phyloP scores from a whole-genome alignment of 2,888 invertebrate genomes.

The Caenorhabditis panamensis region DNA sequence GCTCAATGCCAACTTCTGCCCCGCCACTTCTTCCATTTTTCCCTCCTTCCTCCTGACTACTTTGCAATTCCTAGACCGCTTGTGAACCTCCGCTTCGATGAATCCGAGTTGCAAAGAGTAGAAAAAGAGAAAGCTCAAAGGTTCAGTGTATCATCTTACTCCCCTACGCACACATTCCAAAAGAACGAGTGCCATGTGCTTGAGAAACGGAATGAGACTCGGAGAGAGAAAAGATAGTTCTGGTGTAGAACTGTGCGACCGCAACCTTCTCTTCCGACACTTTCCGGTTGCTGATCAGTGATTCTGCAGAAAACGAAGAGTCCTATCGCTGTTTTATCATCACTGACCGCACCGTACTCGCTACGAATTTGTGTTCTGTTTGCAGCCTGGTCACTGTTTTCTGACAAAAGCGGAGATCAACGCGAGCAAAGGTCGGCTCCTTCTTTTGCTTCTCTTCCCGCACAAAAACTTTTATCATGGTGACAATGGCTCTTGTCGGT shows the following conservation, averaged over 20 bases:
- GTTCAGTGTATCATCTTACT: conserved; percentile 51
- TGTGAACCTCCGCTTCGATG: conserved; percentile 40
- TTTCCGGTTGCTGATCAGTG: conserved; percentile 39
- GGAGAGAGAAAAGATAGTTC: not conserved
- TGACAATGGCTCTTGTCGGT: conserved; percentile 22
- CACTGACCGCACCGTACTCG: conserved; percentile 17
- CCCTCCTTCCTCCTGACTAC: conserved; percentile 13
- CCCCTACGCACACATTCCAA: conserved; percentile 20
- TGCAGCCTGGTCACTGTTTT: not conserved
- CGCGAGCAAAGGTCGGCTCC: conserved; percentile 20
- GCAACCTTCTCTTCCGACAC: conserved; percentile 9
- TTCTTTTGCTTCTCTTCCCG: not conserved
- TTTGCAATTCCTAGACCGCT: conserved; percentile 49
- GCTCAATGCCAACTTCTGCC: not conserved
- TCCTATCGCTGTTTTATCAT: conserved; percentile 1
- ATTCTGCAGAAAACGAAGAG: conserved; percentile 14
- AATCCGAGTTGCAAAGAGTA: conserved; percentile 6
- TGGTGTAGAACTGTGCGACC: conserved; percentile 18
- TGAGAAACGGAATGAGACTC: conserved; percentile 16
- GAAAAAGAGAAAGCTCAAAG: conserved; percentile 36
- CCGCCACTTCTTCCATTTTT: not conserved
- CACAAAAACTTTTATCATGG: conserved; percentile 24
- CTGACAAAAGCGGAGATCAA: conserved; percentile 13
- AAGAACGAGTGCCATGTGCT: conserved; percentile 38
- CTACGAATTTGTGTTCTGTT: not conserved